Evolutionary conservation across 2,888 invertebrate species (phyloP), one percentile per base, ranked within the genome.

Genomic region (Apamea epomidion): DNA sequence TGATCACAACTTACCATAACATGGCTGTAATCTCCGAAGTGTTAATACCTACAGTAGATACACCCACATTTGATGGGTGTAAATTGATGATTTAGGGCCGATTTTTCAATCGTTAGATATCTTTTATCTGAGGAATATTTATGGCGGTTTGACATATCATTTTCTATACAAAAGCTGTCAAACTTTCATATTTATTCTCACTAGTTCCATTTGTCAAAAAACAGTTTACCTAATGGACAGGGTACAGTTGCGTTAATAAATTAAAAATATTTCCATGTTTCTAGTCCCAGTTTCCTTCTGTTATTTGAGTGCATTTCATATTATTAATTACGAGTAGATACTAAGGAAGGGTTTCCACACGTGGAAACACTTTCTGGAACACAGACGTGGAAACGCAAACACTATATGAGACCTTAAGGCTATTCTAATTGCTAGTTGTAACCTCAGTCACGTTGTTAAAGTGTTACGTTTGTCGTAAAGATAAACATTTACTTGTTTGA

Each of bases 371-470:
- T n/a, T n/a, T n/a, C n/a, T n/a, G n/a, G n/a, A n/a, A n/a, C n/a
- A n/a, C n/a, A n/a, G n/a, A n/a, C n/a, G n/a, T n/a, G n/a, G n/a
- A n/a, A n/a, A n/a, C 16, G 21, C 16, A 25, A 4, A n/a, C 14
- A 21, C 64, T 54, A 10, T 42, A 16, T 25, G 3, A 14, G 5
- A 42, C 25, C 18, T 8, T n/a, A 64, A 48, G 14, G 37, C 54
- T 25, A n/a, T 45, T 18, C 18, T 60, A 77, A 45, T 64, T 37
- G 8, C 5, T 48, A 68, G 18, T 79, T 32, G 16, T 67, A 54
- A 54, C 16, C 21, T 25, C 10, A 37, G 74, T 85, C 81, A 85
- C 45, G 74, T 62, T 29, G 29, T 25, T 14, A n/a, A 60, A 16
- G 70, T 74, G 83, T 62, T 71, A 62, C 2, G 0, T 37, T 69